phyloP scores from a whole-genome alignment of 2,888 invertebrate genomes.

The Ennomos erosarius region DNA sequence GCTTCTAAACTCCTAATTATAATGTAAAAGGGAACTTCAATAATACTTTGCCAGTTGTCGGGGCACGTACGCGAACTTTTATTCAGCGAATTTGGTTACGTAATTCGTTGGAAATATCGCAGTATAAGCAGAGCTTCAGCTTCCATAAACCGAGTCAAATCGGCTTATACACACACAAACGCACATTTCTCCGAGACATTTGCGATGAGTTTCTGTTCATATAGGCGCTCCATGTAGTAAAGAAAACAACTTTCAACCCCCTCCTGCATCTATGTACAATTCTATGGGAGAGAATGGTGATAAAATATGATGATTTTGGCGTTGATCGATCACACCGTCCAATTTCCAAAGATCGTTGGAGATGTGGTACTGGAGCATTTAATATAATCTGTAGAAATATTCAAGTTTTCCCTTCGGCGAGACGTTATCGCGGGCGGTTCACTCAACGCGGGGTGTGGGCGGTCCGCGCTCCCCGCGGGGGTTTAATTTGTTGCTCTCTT shows the following conservation, averaged over 20 bases:
- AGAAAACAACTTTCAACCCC: neutral
- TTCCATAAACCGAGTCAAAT: constrained; percentile 2
- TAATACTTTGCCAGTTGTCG: constrained; percentile 72
- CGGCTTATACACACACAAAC: neutral
- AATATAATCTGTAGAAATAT: constrained; percentile 55
- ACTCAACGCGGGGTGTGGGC: constrained; percentile 74
- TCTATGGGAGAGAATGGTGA: too few relatives aligned
- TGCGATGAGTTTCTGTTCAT: neutral
- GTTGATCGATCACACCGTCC: neutral
- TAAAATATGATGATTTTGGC: too few relatives aligned
- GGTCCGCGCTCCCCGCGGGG: constrained; percentile 74
- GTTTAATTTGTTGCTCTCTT: constrained; percentile 85
- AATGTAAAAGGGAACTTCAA: constrained; percentile 65
- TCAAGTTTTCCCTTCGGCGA: constrained; percentile 80
- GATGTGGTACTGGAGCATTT: constrained; percentile 23
- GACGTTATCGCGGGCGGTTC: constrained; percentile 77
- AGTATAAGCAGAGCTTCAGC: constrained; percentile 5
- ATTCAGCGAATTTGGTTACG: constrained; percentile 75
- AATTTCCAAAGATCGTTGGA: constrained; percentile 9
- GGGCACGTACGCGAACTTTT: constrained; percentile 76
- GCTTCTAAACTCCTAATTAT: constrained; percentile 70
- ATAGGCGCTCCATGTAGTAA: neutral
- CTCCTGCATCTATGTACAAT: too few relatives aligned
- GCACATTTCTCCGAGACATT: neutral
- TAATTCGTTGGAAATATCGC: constrained; percentile 69